A percentile compares a stretch with the other conserved stretches of the same genome.
Conservation (phyloP, 2,888 invertebrate genomes). For the Tortrix viridana region DNA sequence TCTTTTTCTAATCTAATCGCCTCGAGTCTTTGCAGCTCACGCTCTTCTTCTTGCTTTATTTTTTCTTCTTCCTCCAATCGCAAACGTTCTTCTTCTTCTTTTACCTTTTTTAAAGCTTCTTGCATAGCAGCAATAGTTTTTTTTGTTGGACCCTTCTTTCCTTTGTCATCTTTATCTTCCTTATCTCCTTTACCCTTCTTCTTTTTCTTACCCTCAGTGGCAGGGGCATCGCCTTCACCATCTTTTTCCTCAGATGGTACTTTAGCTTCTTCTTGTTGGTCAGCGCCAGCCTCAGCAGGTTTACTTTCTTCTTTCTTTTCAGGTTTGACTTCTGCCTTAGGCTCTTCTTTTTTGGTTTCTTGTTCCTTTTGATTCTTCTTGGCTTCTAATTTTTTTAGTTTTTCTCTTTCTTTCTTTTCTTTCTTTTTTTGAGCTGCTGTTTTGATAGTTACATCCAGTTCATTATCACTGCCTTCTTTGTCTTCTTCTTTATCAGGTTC, state of each 20-base stretch:
- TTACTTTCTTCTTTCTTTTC: constrained; percentile 56
- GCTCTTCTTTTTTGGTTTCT: constrained; percentile 65
- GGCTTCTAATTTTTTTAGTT: constrained; percentile 88
- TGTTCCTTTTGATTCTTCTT: constrained; percentile 79
- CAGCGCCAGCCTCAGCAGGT: constrained; percentile 50
- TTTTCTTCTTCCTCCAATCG: constrained; percentile 92
- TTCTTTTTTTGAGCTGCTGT: constrained; percentile 95
- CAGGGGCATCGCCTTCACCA: constrained; percentile 62
- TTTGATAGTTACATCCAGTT: constrained; percentile 87
- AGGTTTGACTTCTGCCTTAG: constrained; percentile 49
- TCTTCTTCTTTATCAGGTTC: constrained; percentile 64
- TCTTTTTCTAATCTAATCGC: constrained; percentile 93
- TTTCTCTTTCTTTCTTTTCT: constrained; percentile 93
- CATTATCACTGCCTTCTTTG: constrained; percentile 79
- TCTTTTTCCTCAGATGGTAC: constrained; percentile 67
- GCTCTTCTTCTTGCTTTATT: constrained; percentile 88
- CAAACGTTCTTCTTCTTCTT: constrained; percentile 93
- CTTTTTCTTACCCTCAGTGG: constrained; percentile 64
- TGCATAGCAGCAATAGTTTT: constrained; percentile 96
- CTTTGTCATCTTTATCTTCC: constrained; percentile 82
- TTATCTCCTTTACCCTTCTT: constrained; percentile 78
- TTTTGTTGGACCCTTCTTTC: constrained; percentile 90
- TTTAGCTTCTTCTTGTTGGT: constrained; percentile 70
- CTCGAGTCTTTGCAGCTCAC: constrained; percentile 89
- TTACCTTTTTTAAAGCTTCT: constrained; percentile 93